Evolutionary conservation across 2,797 vertebrate species (phyloP).

Genomic region (Pelodytes ibericus): DNA sequence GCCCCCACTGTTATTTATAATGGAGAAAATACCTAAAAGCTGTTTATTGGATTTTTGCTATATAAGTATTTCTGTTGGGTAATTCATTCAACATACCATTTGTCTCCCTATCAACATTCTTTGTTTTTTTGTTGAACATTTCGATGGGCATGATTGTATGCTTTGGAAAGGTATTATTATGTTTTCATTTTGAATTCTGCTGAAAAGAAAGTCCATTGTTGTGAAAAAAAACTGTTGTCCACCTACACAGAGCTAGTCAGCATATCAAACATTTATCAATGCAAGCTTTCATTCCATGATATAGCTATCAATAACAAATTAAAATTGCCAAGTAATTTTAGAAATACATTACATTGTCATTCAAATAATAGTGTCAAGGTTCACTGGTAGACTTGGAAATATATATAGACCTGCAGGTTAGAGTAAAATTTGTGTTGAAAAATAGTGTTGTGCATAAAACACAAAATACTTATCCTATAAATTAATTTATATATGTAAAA

Average conservation of each 20-base stretch:
- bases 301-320: too few species aligned
- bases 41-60: background rate
- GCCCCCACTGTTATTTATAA: too few species aligned
- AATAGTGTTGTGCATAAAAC: too few species aligned
- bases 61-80: background rate
- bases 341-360: too few species aligned
- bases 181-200: constrained; percentile 11
- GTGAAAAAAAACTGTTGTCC: background rate
- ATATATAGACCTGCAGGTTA: too few species aligned
- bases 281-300: background rate
- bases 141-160: constrained; percentile 4
- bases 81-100: background rate
- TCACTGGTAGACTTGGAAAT: too few species aligned
- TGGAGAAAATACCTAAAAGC: background rate
- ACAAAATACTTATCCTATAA: too few species aligned
- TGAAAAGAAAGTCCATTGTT: constrained; percentile 14
- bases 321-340: too few species aligned
- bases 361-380: too few species aligned
- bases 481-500: too few species aligned
- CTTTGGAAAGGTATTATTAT: background rate
- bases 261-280: background rate
- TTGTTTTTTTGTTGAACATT: background rate
- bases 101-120: constrained; percentile 1
- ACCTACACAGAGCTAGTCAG: background rate
- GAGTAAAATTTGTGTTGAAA: too few species aligned